Base-by-base conservation (phyloP, 2,113 vertebrate species). In the Phoxinus phoxinus region DNA sequence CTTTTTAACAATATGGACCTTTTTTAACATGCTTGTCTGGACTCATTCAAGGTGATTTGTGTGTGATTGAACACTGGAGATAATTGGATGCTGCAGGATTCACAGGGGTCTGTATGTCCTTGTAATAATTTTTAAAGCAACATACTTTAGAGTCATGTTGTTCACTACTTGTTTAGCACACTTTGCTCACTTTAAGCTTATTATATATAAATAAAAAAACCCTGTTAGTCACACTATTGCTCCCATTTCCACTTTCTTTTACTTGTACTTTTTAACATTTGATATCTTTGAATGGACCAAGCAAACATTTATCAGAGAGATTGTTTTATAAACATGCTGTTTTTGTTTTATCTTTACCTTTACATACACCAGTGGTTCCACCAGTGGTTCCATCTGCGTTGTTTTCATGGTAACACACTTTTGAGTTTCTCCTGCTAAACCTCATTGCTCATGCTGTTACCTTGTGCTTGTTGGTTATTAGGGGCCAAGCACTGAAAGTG, bases 1-100 rank as follows among this genome's bases (percentile, higher is more conserved):
- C 27, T n/a, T 65, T 65, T 69, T 71, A 37, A 35, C 3, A 71
- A 37, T 21, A 11, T 74, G 11, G 13, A 25, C 41, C n/a, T n/a
- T n/a, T n/a, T n/a, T n/a, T n/a, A 32, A 32, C 32, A 32, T 32
- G 32, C 32, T 3, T 32, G 32, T 32, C 32, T 32, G 32, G 32
- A 32, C 32, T 32, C 32, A 32, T 2, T 32, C 32, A n/a, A n/a
- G n/a, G n/a, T n/a, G n/a, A n/a, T n/a, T n/a, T 32, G 32, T 32
- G 32, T 32, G 32, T 32, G 32, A n/a, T 53, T 81, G 41, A 69
- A 53, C 79, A 81, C 79, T 81, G 79, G 79, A 81, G 61, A n/a
- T n/a, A 4, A 17, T 76, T 53, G 46, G 32, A 41, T n/a, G 76
- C 75, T 59, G 75, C 51, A 58, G 19, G 67, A 37, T 71, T 71